Evolutionary conservation across 2,797 vertebrate genomes (phyloP).

Genomic region (Crenichthys baileyi): DNA sequence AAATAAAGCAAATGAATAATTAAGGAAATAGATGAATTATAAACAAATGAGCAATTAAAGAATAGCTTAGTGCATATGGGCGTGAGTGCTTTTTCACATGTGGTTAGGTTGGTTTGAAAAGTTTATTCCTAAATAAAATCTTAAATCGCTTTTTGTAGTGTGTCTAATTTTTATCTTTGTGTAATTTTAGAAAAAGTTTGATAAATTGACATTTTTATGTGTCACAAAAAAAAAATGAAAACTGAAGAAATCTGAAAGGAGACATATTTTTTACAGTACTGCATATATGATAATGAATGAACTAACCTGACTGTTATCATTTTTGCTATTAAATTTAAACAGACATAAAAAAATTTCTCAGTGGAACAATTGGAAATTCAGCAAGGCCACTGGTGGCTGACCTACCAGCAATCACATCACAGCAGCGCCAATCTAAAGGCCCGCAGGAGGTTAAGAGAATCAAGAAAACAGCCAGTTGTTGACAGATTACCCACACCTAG

Average conservation of each 20-base stretch:
- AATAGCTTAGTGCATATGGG: too few species aligned
- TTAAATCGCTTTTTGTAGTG: background rate
- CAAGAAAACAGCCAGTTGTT: conserved; percentile 72
- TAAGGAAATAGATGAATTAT: too few species aligned
- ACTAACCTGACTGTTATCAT: conserved; percentile 86
- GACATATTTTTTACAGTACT: background rate
- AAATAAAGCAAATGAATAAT: too few species aligned
- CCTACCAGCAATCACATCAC: conserved; percentile 98
- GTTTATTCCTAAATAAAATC: too few species aligned
- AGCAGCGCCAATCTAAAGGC: conserved; percentile 81
- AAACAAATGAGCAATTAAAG: too few species aligned
- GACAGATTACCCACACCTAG: conserved; percentile 85
- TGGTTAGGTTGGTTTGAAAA: too few species aligned
- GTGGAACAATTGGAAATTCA: conserved; percentile 96
- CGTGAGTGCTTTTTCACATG: too few species aligned
- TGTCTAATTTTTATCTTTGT: background rate
- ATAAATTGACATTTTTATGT: background rate
- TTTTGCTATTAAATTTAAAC: conserved; percentile 91
- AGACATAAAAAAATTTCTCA: conserved; percentile 98
- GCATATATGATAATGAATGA: conserved; percentile 88
- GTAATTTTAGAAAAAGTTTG: background rate
- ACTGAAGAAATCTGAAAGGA: background rate
- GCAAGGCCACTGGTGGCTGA: conserved; percentile 90
- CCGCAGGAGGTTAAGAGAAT: conserved; percentile 72
- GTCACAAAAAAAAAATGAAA: background rate